Conservation (phyloP, 2,113 vertebrate genomes). For the Oxyura jamaicensis region DNA sequence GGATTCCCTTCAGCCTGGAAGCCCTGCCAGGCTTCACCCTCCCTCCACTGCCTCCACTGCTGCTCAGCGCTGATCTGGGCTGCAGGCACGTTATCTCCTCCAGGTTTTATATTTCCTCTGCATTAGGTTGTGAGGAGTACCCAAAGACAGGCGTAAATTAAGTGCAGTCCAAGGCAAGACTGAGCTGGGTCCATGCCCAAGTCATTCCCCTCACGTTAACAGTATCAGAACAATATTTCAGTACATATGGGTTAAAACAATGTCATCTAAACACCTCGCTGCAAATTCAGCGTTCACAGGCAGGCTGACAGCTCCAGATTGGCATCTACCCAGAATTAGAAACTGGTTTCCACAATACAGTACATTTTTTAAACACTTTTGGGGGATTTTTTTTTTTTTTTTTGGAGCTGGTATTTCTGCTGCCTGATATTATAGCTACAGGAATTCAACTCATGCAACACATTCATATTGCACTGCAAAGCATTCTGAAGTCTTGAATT, state of each 20-base stretch:
- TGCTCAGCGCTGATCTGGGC: rapidly evolving
- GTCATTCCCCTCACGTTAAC: background rate
- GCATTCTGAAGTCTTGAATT: background rate
- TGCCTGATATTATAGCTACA: background rate
- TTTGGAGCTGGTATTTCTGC: background rate
- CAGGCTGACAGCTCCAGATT: background rate
- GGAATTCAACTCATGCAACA: background rate
- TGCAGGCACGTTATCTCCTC: background rate
- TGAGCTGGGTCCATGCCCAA: background rate
- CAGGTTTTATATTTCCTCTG: background rate
- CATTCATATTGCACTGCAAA: background rate
- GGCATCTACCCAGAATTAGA: background rate
- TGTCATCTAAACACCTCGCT: background rate
- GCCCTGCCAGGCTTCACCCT: background rate
- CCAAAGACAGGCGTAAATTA: background rate
- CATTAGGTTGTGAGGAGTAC: background rate
- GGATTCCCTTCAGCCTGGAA: background rate
- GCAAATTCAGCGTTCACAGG: background rate
- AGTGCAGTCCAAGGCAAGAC: background rate
- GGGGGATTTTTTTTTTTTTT: background rate
- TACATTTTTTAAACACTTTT: background rate
- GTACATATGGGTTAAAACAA: background rate
- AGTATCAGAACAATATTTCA: background rate
- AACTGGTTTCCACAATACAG: background rate
- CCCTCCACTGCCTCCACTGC: background rate